Evolutionary conservation across 1,140 invertebrate genomes (phyloP), one percentile per base, ranked within the genome.

Genomic region (Spodoptera frugiperda): DNA sequence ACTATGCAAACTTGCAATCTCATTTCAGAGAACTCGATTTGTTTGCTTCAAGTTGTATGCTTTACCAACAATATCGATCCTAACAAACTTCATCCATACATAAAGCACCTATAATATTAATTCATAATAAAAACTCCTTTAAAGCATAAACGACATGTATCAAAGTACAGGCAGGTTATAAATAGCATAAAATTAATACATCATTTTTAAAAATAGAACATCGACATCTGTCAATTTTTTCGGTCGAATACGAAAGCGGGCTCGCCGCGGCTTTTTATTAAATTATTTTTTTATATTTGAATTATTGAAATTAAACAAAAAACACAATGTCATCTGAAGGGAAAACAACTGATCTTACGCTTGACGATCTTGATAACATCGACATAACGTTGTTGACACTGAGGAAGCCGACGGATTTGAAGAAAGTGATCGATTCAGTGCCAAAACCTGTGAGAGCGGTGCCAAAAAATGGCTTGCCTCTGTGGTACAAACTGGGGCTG

Each of bases 361-460:
- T 85, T 12, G 87, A 88, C 44, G 85, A 89, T 73, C 33, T 87
- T 25, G 70, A 74, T 14, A 84, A 90, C 30, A 83, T 91, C 5
- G 85, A 89, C 67, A 90, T 79, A 19, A 89, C 86, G 6, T 84
- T 94, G 70, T 80, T 94, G 85, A 92, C 89, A 2, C 77, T 93
- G 3, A 84, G 93, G 54, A 94, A 94, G 71, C 93, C 93, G 0
- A 94, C 92, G 1, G 89, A 91, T 57, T 77, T 94, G 73, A 91
- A 93, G 72, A 92, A 91, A 87, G 90, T 94, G 25, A 90, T 94
- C 25, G 90, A 93, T 79, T 90, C 92, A 1, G 84, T 94, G 57
- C 90, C 92, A 5, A 93, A 92, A 65, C 93, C 93, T 0, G 57
- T 86, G 30, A 80, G 88, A 39, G 85, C 92, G n/a, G 92, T 94